Percentiles rank a stretch among this genome's conserved stretches.
Conservation (phyloP, 2,113 vertebrate genomes). For the Callipepla squamata region DNA sequence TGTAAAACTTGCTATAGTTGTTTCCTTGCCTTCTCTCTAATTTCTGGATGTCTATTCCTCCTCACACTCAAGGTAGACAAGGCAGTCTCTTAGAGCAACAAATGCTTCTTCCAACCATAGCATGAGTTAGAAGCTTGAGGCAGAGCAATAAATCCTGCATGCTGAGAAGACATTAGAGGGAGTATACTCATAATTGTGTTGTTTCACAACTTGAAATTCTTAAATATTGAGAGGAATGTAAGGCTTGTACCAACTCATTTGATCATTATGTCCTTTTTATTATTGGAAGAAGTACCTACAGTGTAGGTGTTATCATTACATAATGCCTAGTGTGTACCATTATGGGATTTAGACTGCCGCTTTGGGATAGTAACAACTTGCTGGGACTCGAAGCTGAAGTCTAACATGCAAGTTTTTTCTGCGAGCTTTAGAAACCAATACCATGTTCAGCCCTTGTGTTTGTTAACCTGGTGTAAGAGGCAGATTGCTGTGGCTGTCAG, state of each 20-base stretch:
- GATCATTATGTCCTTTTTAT: slow-evolving; percentile 57
- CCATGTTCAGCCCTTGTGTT: background rate
- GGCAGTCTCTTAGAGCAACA: background rate
- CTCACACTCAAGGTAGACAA: background rate
- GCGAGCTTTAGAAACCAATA: background rate
- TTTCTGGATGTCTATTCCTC: background rate
- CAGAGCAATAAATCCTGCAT: slow-evolving; percentile 20
- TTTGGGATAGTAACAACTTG: slow-evolving; percentile 38
- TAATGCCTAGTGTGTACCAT: slow-evolving; percentile 8
- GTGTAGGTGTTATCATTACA: slow-evolving; percentile 29
- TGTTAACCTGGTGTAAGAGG: background rate
- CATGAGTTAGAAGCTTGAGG: background rate
- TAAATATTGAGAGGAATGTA: slow-evolving; percentile 29
- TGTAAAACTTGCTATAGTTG: background rate
- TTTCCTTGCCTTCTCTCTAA: background rate
- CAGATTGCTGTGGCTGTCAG: background rate
- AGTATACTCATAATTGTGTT: background rate
- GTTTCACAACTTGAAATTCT: slow-evolving; percentile 38
- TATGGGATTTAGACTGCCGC: slow-evolving; percentile 42
- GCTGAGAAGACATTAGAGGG: background rate
- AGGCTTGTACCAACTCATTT: slow-evolving; percentile 35
- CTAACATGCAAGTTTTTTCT: background rate
- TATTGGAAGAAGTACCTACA: slow-evolving; percentile 29
- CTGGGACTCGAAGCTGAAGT: background rate
- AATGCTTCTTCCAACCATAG: background rate